A percentile compares a stretch with the other conserved stretches of the same genome.
Evolutionary conservation across 2,797 vertebrate species (phyloP).

Genomic region (Myotis pilosus): DNA sequence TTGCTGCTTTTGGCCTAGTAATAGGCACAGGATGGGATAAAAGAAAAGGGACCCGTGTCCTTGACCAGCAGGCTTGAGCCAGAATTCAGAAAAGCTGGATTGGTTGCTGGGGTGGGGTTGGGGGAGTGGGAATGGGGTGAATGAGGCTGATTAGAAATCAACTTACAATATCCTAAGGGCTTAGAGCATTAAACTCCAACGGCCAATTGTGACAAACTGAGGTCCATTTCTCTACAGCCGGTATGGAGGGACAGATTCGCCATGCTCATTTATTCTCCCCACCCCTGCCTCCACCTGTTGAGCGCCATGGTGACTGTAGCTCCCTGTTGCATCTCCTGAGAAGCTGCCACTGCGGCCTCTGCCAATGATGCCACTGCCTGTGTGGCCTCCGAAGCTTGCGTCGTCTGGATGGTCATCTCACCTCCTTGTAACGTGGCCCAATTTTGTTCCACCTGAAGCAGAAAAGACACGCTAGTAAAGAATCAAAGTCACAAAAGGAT

Average conservation of each 20-base stretch:
- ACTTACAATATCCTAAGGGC: not conserved
- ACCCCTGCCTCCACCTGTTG: slow-evolving; percentile 92
- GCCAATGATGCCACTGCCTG: slow-evolving; percentile 97
- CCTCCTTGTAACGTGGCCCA: slow-evolving; percentile 97
- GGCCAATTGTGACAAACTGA: not conserved
- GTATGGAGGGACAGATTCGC: not conserved
- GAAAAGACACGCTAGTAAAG: not conserved
- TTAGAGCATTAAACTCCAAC: not conserved
- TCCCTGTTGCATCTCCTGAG: slow-evolving; percentile 95
- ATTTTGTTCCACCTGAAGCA: slow-evolving; percentile 92
- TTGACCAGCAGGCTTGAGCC: not conserved
- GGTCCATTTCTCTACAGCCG: not conserved
- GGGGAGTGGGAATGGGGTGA: not conserved
- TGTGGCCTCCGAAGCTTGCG: slow-evolving; percentile 96
- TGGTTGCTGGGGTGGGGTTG: no score
- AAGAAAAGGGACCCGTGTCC: not conserved
- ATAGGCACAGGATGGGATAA: not conserved
- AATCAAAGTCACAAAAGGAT: not conserved
- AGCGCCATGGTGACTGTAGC: slow-evolving; percentile 98
- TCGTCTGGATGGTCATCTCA: slow-evolving; percentile 99
- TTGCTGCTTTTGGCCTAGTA: not conserved
- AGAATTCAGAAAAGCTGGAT: not conserved
- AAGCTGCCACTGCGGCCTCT: slow-evolving; percentile 95
- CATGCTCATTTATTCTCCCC: not conserved
- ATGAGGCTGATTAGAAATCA: not conserved